Percentiles rank a stretch among this genome's conserved stretches.
Evolutionary conservation across 2,888 invertebrate genomes (phyloP).

Genomic region (Caradrina clavipalpis): DNA sequence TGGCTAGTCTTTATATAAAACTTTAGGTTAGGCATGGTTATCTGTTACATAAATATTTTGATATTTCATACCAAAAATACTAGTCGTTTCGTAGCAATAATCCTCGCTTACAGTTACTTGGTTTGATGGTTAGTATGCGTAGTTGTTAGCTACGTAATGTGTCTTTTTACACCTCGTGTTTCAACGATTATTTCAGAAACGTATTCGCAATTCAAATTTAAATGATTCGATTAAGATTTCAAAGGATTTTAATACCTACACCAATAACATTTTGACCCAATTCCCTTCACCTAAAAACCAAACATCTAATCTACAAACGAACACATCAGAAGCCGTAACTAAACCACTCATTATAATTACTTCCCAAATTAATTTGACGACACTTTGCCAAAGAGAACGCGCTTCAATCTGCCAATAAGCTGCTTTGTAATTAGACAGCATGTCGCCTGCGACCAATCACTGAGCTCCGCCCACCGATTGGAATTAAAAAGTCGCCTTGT

Average conservation of each 20-base stretch:
- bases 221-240: background rate
- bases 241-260: too few relatives aligned
- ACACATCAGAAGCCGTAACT: constrained; percentile 35
- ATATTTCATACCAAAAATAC: too few relatives aligned
- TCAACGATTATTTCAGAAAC: too few relatives aligned
- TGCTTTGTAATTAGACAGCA: constrained; percentile 81
- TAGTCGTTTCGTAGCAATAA: too few relatives aligned
- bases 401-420: constrained; percentile 67
- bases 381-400: constrained; percentile 50
- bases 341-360: constrained; percentile 53
- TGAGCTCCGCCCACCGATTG: constrained; percentile 81
- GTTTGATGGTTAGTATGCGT: too few relatives aligned
- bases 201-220: background rate
- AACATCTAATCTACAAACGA: constrained; percentile 22
- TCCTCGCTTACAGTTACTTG: too few relatives aligned
- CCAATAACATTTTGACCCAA: constrained; percentile 7
- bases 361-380: constrained; percentile 57
- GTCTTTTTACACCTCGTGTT: too few relatives aligned
- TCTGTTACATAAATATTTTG: too few relatives aligned
- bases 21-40: too few relatives aligned
- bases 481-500: constrained; percentile 80
- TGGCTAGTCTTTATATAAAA: too few relatives aligned
- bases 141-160: too few relatives aligned
- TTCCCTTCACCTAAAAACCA: background rate
- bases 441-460: constrained; percentile 73